Conservation (phyloP, 1,140 invertebrate genomes). For the Atta colombica region DNA sequence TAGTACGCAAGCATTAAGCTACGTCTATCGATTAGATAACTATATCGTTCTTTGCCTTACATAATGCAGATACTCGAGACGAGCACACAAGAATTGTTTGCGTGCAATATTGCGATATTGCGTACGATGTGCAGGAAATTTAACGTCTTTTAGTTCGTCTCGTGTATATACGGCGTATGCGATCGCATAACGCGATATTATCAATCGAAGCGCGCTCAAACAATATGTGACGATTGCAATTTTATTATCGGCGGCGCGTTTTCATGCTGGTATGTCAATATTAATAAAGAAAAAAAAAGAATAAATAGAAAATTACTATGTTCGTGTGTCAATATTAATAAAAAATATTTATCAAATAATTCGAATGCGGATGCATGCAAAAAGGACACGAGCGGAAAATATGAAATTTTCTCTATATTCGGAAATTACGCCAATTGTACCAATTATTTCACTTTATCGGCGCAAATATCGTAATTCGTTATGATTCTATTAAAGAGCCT, state of each 20-base stretch:
- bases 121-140: slow-evolving; percentile 31
- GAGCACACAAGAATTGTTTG: slow-evolving; percentile 52
- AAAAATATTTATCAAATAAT: slow-evolving; percentile 32
- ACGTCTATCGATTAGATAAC: slow-evolving; percentile 56
- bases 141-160: slow-evolving; percentile 47
- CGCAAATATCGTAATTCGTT: not conserved
- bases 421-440: not conserved
- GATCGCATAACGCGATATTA: slow-evolving; percentile 8
- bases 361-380: not conserved
- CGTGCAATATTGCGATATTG: slow-evolving; percentile 31
- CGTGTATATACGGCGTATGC: not conserved
- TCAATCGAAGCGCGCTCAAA: slow-evolving; percentile 25
- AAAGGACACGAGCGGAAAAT: not conserved
- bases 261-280: not conserved
- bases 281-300: slow-evolving; percentile 9
- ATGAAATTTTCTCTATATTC: slow-evolving; percentile 4
- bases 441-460: not conserved
- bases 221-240: not conserved
- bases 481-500: too few species aligned
- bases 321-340: not conserved
- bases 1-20: slow-evolving; percentile 36
- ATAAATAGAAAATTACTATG: slow-evolving; percentile 7
- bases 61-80: slow-evolving; percentile 54
- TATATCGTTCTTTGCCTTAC: slow-evolving; percentile 52
- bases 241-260: slow-evolving; percentile 12